phyloP scores from a whole-genome alignment of 2,113 vertebrate species.

The Reinhardtius hippoglossoides region DNA sequence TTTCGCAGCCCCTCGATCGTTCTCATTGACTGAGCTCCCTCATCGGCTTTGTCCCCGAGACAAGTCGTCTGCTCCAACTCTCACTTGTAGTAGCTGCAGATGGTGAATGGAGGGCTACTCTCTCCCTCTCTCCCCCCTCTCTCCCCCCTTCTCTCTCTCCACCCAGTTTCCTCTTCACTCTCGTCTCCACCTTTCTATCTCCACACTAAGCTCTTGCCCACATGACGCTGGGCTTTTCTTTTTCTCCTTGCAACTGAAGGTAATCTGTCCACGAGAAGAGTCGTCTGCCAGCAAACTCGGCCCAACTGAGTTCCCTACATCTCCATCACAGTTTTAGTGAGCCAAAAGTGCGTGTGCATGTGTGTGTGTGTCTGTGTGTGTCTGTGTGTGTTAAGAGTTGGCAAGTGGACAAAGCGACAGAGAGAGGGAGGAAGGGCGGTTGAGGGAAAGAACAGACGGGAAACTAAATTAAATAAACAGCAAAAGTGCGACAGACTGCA shows the following conservation, averaged over 20 bases:
- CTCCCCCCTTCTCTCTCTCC: conserved; percentile 32
- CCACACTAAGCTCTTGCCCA: conserved; percentile 41
- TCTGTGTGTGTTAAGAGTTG: too few species aligned
- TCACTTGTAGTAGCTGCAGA: conserved; percentile 35
- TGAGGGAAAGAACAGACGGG: too few species aligned
- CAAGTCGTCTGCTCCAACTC: conserved; percentile 48
- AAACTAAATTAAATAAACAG: background rate
- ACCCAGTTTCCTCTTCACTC: conserved; percentile 29
- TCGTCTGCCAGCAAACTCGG: too few species aligned
- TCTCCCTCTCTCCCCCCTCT: conserved; percentile 30
- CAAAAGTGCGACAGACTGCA: too few species aligned
- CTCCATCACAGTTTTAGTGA: too few species aligned
- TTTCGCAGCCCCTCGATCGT: conserved; percentile 59
- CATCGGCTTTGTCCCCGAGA: conserved; percentile 42
- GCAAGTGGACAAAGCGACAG: too few species aligned
- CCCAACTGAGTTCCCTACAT: too few species aligned
- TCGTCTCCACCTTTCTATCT: conserved; percentile 43
- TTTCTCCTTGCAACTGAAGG: conserved; percentile 52
- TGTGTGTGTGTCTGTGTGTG: too few species aligned
- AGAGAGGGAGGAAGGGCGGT: too few species aligned
- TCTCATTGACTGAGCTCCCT: conserved; percentile 47
- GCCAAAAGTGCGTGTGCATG: too few species aligned
- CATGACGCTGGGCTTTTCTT: conserved; percentile 59
- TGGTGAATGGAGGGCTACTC: conserved; percentile 2
- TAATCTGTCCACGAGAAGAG: too few species aligned